phyloP scores from a whole-genome alignment of 2,113 vertebrate genomes.

The Panthera tigris region DNA sequence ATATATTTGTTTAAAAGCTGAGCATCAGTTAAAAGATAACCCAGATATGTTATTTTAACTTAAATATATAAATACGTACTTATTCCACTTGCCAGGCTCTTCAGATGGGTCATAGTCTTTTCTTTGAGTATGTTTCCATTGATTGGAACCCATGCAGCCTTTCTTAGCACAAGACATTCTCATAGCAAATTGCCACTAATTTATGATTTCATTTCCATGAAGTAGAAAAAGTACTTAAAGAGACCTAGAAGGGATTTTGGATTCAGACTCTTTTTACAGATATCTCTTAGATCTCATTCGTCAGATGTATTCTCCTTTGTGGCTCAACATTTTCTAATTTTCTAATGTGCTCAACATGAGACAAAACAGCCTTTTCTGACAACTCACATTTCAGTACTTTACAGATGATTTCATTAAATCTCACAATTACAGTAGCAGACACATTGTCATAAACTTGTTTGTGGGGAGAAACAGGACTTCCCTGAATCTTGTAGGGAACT shows the following conservation, averaged over 20 bases:
- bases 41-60: background rate
- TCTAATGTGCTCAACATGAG: background rate
- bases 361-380: background rate
- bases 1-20: background rate
- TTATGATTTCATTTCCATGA: background rate
- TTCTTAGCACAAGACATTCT: background rate
- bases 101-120: background rate
- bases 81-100: background rate
- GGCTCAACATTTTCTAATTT: background rate
- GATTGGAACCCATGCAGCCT: background rate
- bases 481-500: background rate
- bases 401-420: background rate
- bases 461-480: background rate
- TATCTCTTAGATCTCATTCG: background rate
- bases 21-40: background rate
- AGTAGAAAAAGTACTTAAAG: background rate
- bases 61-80: background rate
- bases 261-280: background rate
- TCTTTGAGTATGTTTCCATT: background rate
- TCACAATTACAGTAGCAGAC: background rate
- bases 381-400: background rate
- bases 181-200: background rate
- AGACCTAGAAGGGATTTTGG: background rate
- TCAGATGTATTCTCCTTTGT: background rate
- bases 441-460: background rate